Base-by-base conservation (phyloP, 2,113 vertebrate genomes). In the Tretioscincus oriximinensis region DNA sequence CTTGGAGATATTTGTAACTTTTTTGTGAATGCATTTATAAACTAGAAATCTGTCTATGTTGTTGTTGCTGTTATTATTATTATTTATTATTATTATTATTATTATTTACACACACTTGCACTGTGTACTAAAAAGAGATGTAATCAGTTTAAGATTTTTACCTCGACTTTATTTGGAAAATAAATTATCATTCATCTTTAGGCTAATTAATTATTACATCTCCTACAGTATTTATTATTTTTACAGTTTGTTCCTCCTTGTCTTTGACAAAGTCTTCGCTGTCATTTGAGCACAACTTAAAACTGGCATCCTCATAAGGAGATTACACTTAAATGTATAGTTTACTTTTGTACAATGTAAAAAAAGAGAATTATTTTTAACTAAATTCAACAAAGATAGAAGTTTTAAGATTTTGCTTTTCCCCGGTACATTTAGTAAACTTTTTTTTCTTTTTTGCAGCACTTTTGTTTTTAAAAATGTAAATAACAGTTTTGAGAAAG, bases 331-430 rank as follows among this genome's bases (percentile, higher is more conserved):
- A 92, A 90, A 92, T 87, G 84, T 90, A 87, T 88, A 92, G 89
- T 92, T 92, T 90, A 91, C 90, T 92, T 92, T 90, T 90, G 89
- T 91, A 91, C 75, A 89, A 90, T 88, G 86, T 89, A 89, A 90
- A 90, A 90, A 86, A 69, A 68, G 22, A 81, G 69, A 78, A 78
- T 92, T 91, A 92, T 92, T 93, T 92, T 90, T 90, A 84, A 88
- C 87, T 85, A 86, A 88, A 89, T 90, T 89, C 83, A 89, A 49
- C 49, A 60, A 68, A 31, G 26, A 82, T 75, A 76, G 86, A 69
- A 65, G 76, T 78, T 80, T 78, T 85, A 78, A 83, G 80, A 70
- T 35, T 45, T 66, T 86, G 69, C 78, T 80, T 85, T 83, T 65
- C 61, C 47, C 90, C 60, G 88, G 76, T 41, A 2, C 67, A 69